A percentile compares a stretch with the other conserved stretches of the same genome.
Evolutionary conservation across 2,113 vertebrate species (phyloP).

Genomic region (Ardeotis arabs): DNA sequence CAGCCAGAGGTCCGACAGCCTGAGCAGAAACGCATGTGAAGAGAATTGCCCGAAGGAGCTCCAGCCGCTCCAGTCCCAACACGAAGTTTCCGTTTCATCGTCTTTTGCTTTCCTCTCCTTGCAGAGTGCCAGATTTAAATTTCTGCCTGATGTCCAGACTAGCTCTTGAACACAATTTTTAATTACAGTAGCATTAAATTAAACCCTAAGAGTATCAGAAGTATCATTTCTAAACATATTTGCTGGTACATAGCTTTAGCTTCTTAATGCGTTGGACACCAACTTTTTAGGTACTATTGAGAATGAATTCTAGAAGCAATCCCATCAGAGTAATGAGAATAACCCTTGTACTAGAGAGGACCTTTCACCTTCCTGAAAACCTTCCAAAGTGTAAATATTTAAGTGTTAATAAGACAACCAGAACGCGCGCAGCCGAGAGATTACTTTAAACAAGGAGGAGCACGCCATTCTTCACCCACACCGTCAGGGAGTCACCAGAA

Average conservation of each 20-base stretch:
- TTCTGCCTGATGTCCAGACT: neutral
- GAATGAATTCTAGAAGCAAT: neutral
- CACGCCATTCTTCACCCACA: fast-evolving
- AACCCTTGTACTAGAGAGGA: neutral
- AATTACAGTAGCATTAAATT: neutral
- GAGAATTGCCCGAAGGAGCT: neutral
- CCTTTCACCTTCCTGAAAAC: neutral
- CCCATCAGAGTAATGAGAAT: neutral
- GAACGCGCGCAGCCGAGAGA: fast-evolving
- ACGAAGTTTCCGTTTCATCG: fast-evolving
- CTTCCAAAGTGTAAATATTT: neutral
- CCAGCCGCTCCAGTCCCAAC: neutral
- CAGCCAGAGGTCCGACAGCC: neutral
- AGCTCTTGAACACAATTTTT: neutral
- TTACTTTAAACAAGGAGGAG: neutral
- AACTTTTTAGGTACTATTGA: neutral
- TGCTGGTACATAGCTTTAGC: neutral
- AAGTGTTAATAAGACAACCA: neutral
- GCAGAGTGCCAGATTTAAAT: neutral
- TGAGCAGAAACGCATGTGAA: fast-evolving
- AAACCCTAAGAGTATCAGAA: neutral
- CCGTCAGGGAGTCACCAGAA: neutral
- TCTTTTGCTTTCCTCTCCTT: neutral
- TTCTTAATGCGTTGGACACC: neutral
- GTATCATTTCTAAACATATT: neutral